Evolutionary conservation across 2,888 invertebrate genomes (phyloP).

Genomic region (Baccha elongata): DNA sequence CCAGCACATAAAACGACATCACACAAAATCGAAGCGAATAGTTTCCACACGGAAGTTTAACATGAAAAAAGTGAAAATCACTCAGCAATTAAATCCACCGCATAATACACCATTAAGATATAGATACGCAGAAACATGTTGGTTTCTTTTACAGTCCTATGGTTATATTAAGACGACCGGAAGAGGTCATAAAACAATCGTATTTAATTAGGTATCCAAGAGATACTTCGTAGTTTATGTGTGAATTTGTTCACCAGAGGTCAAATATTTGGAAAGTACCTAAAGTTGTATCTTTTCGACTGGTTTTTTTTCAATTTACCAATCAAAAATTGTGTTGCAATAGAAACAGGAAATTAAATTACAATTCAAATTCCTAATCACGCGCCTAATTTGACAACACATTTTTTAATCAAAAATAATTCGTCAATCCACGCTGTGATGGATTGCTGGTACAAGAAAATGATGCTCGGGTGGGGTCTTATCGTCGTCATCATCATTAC

Average conservation of each 20-base stretch:
- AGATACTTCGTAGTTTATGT: slow-evolving; percentile 24
- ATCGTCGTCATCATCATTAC: slow-evolving; percentile 68
- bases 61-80: slow-evolving; percentile 66
- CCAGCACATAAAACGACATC: too few species aligned
- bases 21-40: slow-evolving; percentile 10
- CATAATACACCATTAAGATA: slow-evolving; percentile 11
- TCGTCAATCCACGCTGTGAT: slow-evolving; percentile 58
- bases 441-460: slow-evolving; percentile 33
- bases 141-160: too few species aligned
- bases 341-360: slow-evolving; percentile 55
- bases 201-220: slow-evolving; percentile 54
- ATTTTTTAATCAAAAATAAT: slow-evolving; percentile 68
- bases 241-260: slow-evolving; percentile 25
- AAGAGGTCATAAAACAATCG: slow-evolving; percentile 64
- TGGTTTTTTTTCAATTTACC: slow-evolving; percentile 25
- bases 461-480: slow-evolving; percentile 24
- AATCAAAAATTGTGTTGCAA: slow-evolving; percentile 35
- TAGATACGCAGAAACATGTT: neutral
- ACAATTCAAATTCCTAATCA: slow-evolving; percentile 52
- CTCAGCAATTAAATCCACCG: slow-evolving; percentile 52
- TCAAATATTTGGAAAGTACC: slow-evolving; percentile 53
- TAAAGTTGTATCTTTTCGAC: slow-evolving; percentile 11
- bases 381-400: slow-evolving; percentile 51
- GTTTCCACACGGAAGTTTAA: slow-evolving; percentile 36
- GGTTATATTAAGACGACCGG: slow-evolving; percentile 44